Conservation (phyloP, 2,113 vertebrate species). For the Heloderma charlesbogerti region DNA sequence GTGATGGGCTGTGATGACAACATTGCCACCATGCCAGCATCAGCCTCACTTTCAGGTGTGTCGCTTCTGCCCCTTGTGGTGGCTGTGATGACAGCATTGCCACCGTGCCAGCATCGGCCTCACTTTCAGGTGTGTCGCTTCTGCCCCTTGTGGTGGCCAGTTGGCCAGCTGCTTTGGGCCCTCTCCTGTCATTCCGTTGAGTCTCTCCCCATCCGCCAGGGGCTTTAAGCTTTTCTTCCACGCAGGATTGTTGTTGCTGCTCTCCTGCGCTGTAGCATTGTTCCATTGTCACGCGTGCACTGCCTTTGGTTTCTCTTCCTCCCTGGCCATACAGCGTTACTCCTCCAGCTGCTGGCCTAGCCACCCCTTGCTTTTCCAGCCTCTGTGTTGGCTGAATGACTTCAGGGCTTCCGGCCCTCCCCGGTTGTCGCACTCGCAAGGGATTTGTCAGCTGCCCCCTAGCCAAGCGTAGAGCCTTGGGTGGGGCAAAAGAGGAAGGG, state of each 20-base stretch:
- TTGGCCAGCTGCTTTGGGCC: neutral
- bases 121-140: neutral
- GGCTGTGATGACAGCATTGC: neutral
- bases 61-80: neutral
- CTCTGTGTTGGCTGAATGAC: conserved; percentile 17
- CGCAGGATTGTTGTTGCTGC: neutral
- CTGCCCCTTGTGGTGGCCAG: neutral
- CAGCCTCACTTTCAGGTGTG: neutral
- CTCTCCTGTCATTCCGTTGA: neutral
- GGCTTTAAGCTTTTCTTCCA: neutral
- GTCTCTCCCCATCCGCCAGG: too few relatives aligned
- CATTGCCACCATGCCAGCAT: too few relatives aligned
- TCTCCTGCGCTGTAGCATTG: too few relatives aligned
- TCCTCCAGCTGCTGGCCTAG: neutral
- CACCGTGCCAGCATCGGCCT: neutral
- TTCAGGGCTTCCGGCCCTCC: conserved; percentile 24
- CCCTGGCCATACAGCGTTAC: neutral
- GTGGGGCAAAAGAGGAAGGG: conserved; percentile 47
- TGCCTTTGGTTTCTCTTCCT: neutral
- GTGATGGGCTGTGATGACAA: neutral
- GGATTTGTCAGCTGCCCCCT: conserved; percentile 34
- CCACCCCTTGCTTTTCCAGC: neutral
- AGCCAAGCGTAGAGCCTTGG: neutral
- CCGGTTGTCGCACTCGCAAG: conserved; percentile 37
- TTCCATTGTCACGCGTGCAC: neutral